Base-by-base conservation (phyloP, 2,888 invertebrate species). In the Tigriopus californicus region DNA sequence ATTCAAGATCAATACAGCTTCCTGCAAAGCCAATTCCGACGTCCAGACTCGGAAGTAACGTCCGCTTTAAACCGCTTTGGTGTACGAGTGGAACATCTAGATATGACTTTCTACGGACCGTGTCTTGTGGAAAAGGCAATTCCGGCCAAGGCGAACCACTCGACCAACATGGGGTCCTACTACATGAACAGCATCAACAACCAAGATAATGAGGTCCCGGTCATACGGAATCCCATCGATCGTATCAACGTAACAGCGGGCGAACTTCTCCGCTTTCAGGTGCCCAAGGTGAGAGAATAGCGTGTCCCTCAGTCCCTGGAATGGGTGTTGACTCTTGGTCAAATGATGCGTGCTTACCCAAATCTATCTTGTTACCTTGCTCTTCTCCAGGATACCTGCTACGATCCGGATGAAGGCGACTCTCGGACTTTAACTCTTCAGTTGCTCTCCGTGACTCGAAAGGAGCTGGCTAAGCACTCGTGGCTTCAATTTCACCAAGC, bases 401-500 rank as follows among this genome's bases (percentile, higher is more conserved):
- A 81, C 71, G 91, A 91, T 73, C 81, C 82, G 0, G 87, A 90
- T 70, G 88, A 88, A 68, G 83, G 83, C 15, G 80, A 80, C 62
- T 81, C 85, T 0, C 75, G 80, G 48, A 77, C 79, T 64, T 74
- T 92, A 63, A 79, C 78, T 49, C 75, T 92, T 63, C 79, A 81
- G 0, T 74, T 90, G 0, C 75, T 84, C 52, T 83, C 83, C 61
- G 79, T 78, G 64, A 83, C 87, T 65, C 77, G 83, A 60, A 77
- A 77, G 5, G 76, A 79, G 53, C 74, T 88, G 25, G 78, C 80
- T 6, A 67, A 76, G 0, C 75, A 78, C 13, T 81, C 83, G 68
- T 94, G 92, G 91, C 71, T 94, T 63, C 88, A 89, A 70, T 89
- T 91, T 69, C 89, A 92, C 69, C 75, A 77, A 1, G 83, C 83